phyloP scores from a whole-genome alignment of 2,888 invertebrate genomes.

The Coelopa pilipes region DNA sequence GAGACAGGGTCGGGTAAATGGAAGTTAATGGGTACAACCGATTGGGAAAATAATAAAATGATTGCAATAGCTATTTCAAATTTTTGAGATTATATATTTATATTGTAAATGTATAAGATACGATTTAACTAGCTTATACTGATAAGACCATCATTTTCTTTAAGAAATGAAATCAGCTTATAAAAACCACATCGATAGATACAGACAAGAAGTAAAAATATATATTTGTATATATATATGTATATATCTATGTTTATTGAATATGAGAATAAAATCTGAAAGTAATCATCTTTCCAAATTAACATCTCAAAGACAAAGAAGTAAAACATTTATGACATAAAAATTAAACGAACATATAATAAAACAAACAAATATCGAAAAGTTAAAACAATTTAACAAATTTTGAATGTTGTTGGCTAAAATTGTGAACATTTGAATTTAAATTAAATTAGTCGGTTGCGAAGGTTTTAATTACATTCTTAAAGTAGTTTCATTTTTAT shows the following conservation, averaged over 20 bases:
- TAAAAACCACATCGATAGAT: constrained; percentile 39
- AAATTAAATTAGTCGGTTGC: not conserved
- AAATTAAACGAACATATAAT: constrained; percentile 1
- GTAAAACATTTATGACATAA: not conserved
- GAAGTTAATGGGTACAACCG: not conserved
- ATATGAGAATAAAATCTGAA: constrained; percentile 29
- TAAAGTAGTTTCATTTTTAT: constrained; percentile 38
- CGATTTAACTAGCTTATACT: constrained; percentile 42
- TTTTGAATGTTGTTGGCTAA: constrained; percentile 34
- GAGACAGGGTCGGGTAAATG: no score
- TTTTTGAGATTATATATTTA: constrained; percentile 55
- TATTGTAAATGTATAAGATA: constrained; percentile 42
- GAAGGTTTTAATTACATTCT: constrained; percentile 42
- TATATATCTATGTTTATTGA: constrained; percentile 13
- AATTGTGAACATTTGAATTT: constrained; percentile 2
- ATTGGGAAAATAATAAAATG: constrained; percentile 22
- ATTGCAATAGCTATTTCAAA: constrained; percentile 11
- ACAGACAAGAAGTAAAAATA: constrained; percentile 29
- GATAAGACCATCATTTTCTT: constrained; percentile 56
- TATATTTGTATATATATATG: constrained; percentile 21
- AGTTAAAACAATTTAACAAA: constrained; percentile 38
- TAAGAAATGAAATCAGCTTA: constrained; percentile 60
- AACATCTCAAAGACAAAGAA: constrained; percentile 8
- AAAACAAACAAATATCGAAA: constrained; percentile 11
- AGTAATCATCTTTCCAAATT: not conserved